Base-by-base conservation (phyloP, 2,888 invertebrate genomes). In the Dicycla oo region DNA sequence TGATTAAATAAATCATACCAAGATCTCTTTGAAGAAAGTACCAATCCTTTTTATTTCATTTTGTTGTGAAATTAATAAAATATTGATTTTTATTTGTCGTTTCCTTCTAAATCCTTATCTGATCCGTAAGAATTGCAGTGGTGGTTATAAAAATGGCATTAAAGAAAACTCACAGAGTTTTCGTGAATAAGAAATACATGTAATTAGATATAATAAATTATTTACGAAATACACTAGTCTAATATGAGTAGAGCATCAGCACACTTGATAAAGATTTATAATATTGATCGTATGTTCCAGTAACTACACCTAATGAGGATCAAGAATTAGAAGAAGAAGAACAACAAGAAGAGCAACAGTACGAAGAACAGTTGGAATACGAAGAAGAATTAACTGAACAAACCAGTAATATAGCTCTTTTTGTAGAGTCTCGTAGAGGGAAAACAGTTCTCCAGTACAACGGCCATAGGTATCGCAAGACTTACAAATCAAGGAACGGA, bases 391-490 rank as follows among this genome's bases (percentile, higher is more conserved):
- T 38, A 43, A 30, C 23, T 20, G 80, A 70, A 2, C 18, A 60
- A 49, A 38, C 53, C 6, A 63, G 34, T 40, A 88, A 91, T 4
- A 83, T 88, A 11, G 91, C 91, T 0, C 61, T 94, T 20, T 92
- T 92, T 62, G 78, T 94, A 2, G 87, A 94, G 73, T 90, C 94
- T 0, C 82, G 83, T 7, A 89, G 83, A 70, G 94, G 95, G 0
- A 92, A 89, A 60, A 91, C 90, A 0, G 85, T 93, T 20, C 85
- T 95, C 20, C 90, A 92, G 73, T 92, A 92, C 76, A 91, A 91
- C 34, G 92, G 92, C 2, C 87, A 91, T 64, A 90, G 91, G 80
- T 95, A 94, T 69, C 88, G 91, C 63, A 94, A 91, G 76, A 87
- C 88, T 1, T 93, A 94, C 69, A 90, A 80, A 64, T 86, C 91